A percentile compares a stretch with the other conserved stretches of the same genome.
phyloP scores from a whole-genome alignment of 2,888 invertebrate species.

The Shargacucullia verbasci region DNA sequence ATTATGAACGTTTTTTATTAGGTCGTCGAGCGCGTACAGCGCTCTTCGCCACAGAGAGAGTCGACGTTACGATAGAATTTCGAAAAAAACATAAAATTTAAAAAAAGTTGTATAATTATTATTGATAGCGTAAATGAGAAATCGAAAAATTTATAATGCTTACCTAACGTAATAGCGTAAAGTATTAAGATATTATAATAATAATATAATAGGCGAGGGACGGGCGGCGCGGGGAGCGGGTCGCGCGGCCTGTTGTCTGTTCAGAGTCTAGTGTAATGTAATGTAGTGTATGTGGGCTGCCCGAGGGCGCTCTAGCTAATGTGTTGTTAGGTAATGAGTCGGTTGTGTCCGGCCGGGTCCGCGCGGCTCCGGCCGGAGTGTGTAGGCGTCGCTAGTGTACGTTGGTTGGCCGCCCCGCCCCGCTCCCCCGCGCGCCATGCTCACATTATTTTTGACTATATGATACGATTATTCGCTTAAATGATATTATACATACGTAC shows the following conservation, averaged over 20 bases:
- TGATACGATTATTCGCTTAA: constrained; percentile 88
- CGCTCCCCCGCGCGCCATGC: constrained; percentile 83
- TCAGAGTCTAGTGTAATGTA: constrained; percentile 65
- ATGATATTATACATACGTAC: constrained; percentile 89
- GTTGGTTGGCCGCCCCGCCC: constrained; percentile 54
- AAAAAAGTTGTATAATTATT: constrained; percentile 89
- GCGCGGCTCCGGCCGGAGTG: constrained; percentile 19
- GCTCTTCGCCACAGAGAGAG: constrained; percentile 86
- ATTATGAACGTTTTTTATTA: constrained; percentile 90
- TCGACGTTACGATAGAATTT: constrained; percentile 89
- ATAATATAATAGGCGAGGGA: constrained; percentile 80
- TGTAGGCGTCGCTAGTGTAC: constrained; percentile 54
- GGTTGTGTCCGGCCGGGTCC: constrained; percentile 46
- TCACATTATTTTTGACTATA: constrained; percentile 88
- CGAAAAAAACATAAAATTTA: constrained; percentile 88
- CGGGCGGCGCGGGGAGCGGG: constrained; percentile 81
- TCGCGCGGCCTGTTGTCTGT: constrained; percentile 69
- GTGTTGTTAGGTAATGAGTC: constrained; percentile 56
- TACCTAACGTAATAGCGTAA: constrained; percentile 89
- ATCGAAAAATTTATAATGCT: constrained; percentile 89
- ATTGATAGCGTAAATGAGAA: constrained; percentile 87
- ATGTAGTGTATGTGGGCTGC: constrained; percentile 35
- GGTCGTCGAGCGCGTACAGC: constrained; percentile 87
- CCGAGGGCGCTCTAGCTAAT: constrained; percentile 52
- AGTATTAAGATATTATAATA: constrained; percentile 88